These are phyloP conservation scores for Noctua janthina DNA, from an alignment of 2,888 invertebrate genomes.

Conservation along the genomic window DNA sequence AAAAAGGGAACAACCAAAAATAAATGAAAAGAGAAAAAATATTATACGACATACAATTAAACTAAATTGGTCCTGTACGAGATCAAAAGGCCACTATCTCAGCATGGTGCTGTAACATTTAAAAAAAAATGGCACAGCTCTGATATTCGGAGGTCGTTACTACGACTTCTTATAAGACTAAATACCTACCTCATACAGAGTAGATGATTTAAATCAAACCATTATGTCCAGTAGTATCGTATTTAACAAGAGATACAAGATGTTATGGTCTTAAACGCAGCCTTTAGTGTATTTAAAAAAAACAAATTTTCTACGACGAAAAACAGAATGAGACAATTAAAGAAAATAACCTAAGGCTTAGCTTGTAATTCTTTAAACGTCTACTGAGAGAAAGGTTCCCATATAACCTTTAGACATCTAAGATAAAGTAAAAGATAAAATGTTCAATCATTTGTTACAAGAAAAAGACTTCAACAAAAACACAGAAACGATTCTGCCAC, in stretches of 20 bases:
- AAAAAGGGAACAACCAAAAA: too few species aligned
- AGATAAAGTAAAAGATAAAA: background rate
- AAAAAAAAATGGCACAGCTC: too few species aligned
- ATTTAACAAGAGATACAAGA: background rate
- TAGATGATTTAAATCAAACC: background rate
- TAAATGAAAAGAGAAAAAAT: too few species aligned
- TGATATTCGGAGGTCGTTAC: background rate
- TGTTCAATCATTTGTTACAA: background rate
- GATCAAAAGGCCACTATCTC: too few species aligned
- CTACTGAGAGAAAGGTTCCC: background rate
- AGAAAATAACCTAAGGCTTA: background rate
- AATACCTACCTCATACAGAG: background rate
- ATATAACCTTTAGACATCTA: background rate
- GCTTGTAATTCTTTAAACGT: background rate
- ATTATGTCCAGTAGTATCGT: background rate
- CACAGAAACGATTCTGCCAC: background rate
- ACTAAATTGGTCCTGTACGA: too few species aligned
- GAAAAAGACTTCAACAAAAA: constrained; percentile 31
- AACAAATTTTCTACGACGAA: background rate
- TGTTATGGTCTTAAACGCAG: background rate
- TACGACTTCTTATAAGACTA: background rate
- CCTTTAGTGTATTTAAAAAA: background rate
- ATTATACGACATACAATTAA: too few species aligned
- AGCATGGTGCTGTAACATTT: too few species aligned
- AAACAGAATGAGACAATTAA: background rate